phyloP scores from a whole-genome alignment of 1,140 invertebrate species.

The Brachionus plicatilis region DNA sequence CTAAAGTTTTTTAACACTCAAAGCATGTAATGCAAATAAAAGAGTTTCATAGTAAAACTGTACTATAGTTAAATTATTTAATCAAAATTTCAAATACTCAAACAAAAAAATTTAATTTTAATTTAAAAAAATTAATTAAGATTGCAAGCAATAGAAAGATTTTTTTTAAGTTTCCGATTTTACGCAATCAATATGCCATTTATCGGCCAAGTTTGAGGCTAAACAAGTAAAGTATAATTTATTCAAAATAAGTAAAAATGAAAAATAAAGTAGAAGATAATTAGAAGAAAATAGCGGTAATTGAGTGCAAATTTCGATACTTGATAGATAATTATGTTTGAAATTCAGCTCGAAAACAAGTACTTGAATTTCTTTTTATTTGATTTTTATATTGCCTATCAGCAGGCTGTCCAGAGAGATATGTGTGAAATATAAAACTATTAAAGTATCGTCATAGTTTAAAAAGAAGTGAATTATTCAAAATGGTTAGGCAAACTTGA shows the following conservation, averaged over 20 bases:
- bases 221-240: background rate
- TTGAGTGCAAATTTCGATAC: constrained; percentile 6
- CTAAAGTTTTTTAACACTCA: background rate
- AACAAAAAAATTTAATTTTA: background rate
- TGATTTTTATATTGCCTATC: background rate
- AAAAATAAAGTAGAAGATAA: background rate
- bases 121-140: background rate
- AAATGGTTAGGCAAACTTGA: background rate
- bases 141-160: background rate
- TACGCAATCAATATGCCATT: background rate
- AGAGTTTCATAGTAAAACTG: background rate
- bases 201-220: background rate
- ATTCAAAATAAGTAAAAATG: background rate
- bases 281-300: background rate
- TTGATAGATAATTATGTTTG: constrained; percentile 21
- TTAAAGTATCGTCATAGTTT: background rate
- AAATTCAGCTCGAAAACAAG: background rate
- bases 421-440: background rate
- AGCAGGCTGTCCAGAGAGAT: background rate
- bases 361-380: background rate
- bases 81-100: background rate
- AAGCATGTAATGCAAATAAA: background rate
- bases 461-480: background rate
- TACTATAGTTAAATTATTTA: background rate
- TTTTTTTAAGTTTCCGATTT: background rate